Percentiles rank a stretch among this genome's conserved stretches.
phyloP scores from a whole-genome alignment of 1,140 invertebrate genomes.

The Drosophila carrolli region DNA sequence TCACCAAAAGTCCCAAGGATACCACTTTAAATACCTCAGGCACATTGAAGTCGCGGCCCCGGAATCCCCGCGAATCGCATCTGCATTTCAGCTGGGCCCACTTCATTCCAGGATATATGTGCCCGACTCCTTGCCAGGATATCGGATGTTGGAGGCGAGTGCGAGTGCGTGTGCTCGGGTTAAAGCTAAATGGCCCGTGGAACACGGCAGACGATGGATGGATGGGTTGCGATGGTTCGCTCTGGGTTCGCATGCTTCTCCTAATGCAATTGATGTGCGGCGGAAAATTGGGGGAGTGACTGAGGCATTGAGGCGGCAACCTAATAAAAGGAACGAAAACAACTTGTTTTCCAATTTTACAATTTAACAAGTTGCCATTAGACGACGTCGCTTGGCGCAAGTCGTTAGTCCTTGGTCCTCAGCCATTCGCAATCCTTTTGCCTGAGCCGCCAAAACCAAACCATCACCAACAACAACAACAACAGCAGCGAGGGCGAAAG shows the following conservation, averaged over 20 bases:
- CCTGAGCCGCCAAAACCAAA: slow-evolving; percentile 44
- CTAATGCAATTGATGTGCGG: slow-evolving; percentile 66
- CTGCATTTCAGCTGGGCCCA: slow-evolving; percentile 22
- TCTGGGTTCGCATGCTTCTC: slow-evolving; percentile 8
- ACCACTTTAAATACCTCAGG: background rate
- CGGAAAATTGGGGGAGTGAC: slow-evolving; percentile 6
- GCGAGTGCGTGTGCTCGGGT: slow-evolving; percentile 27
- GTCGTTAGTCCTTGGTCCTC: slow-evolving; percentile 55
- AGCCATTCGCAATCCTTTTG: slow-evolving; percentile 67
- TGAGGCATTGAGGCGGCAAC: slow-evolving; percentile 75
- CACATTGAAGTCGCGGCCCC: background rate
- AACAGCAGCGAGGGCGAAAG: slow-evolving; percentile 42
- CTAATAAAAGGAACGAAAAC: slow-evolving; percentile 83
- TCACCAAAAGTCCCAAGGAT: background rate
- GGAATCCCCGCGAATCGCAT: slow-evolving; percentile 1
- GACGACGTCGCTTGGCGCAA: slow-evolving; percentile 53
- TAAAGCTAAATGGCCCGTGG: slow-evolving; percentile 73
- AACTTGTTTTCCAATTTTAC: slow-evolving; percentile 84
- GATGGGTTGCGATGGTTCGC: slow-evolving; percentile 25
- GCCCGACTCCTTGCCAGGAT: background rate
- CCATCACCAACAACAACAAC: slow-evolving; percentile 37
- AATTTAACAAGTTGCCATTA: slow-evolving; percentile 84
- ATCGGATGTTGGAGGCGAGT: slow-evolving; percentile 14
- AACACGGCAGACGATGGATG: slow-evolving; percentile 47
- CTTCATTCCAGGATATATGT: slow-evolving; percentile 1